Base-by-base conservation (phyloP, 2,113 vertebrate genomes). In the Electrona antarctica region DNA sequence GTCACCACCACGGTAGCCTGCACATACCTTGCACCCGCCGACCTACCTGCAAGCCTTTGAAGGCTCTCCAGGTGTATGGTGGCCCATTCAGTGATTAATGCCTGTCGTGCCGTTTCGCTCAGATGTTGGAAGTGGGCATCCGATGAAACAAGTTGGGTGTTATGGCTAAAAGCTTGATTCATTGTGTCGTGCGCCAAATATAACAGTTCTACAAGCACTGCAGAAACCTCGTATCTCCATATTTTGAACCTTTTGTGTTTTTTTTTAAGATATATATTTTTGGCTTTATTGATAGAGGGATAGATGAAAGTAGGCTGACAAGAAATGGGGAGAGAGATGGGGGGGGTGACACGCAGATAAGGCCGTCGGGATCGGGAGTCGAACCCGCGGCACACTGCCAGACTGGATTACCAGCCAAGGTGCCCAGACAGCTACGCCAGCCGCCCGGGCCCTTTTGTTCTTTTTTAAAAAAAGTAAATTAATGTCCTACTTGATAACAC, bases 51-150 rank as follows among this genome's bases (percentile, higher is more conserved):
- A 64, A 65, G 74, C 60, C 81, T 90, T 89, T 91, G 85, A 87
- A 85, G n/a, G 15, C 64, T 76, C 59, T 73, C 79, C 83, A 87
- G 77, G 86, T 86, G 85, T 69, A 86, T 90, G 84, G 82, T 74
- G 81, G 90, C 85, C 74, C 84, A 89, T 89, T 89, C 79, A 88
- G 28, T 62, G 78, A 81, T 78, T 68, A 72, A 74, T 72, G 67
- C 68, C 74, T 60, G 65, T 81, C 56, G 45, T 65, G 52, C 60
- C 2, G 41, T 60, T 21, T 64, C 79, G 28, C 41, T 62, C 50
- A 52, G 66, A 58, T 13, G 11, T 11, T 45, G 45, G 33, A 12
- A 46, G 46, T 21, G 46, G 61, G 21, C 11, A 64, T 49, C n/a
- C 11, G 47, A 49, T 28, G n/a, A n/a, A 49, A 49, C 57, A 21